phyloP scores from a whole-genome alignment of 2,888 invertebrate genomes.

The Eristalis tenax region DNA sequence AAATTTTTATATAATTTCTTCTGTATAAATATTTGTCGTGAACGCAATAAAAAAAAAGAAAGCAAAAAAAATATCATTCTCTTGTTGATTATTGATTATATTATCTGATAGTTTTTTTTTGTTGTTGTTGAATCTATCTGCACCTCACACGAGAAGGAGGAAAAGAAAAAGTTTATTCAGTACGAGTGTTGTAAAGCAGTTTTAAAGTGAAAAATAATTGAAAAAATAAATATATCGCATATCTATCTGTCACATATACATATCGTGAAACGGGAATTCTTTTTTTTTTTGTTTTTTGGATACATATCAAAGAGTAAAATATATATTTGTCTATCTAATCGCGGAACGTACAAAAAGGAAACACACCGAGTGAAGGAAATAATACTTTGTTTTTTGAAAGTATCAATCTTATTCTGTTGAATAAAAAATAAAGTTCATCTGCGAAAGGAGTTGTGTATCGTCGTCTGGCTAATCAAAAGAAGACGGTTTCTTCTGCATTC shows the following conservation, averaged over 20 bases:
- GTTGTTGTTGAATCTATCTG: constrained; percentile 56
- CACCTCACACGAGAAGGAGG: constrained; percentile 44
- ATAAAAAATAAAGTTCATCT: not conserved
- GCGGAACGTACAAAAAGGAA: constrained; percentile 58
- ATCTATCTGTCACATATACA: constrained; percentile 18
- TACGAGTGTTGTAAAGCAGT: constrained; percentile 51
- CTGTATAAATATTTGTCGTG: constrained; percentile 38
- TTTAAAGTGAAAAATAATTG: constrained; percentile 53
- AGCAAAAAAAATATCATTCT: constrained; percentile 40
- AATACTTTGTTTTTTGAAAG: not conserved
- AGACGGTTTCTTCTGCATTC: constrained; percentile 10
- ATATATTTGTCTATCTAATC: constrained; percentile 54
- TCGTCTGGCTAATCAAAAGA: constrained; percentile 2
- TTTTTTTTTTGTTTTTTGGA: constrained; percentile 45
- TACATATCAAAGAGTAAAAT: constrained; percentile 63
- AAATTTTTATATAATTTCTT: constrained; percentile 33
- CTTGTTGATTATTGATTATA: constrained; percentile 66
- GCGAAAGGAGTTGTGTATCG: not conserved
- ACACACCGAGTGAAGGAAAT: constrained; percentile 48
- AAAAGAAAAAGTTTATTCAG: constrained; percentile 24
- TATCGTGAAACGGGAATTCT: constrained; percentile 60
- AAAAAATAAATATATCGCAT: constrained; percentile 23
- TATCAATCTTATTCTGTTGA: not conserved
- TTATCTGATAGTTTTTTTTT: constrained; percentile 56
- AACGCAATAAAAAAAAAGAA: constrained; percentile 44